Percentiles rank a stretch among this genome's conserved stretches.
phyloP scores from a whole-genome alignment of 1,140 invertebrate genomes.

The Hirudo medicinalis region DNA sequence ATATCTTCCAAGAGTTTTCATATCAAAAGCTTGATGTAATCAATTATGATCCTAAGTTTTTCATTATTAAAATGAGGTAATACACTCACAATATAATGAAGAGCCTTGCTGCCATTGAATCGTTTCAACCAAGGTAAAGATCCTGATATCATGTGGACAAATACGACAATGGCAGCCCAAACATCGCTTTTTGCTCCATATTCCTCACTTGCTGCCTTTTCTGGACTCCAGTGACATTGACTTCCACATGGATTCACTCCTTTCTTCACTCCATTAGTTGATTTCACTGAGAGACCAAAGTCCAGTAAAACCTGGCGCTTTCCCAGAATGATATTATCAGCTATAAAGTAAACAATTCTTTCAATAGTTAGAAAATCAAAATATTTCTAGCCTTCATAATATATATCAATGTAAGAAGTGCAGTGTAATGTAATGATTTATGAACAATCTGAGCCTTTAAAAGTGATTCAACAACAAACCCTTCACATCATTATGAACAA shows the following conservation, averaged over 20 bases:
- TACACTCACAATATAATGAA: conserved; percentile 14
- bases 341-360: background rate
- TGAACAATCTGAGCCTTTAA: no score
- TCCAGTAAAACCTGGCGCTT: conserved; percentile 8
- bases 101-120: background rate
- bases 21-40: no score
- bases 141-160: conserved; percentile 17
- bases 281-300: conserved; percentile 11
- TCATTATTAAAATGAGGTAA: no score
- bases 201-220: conserved; percentile 18
- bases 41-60: no score
- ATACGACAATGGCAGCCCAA: conserved; percentile 16
- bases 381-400: background rate
- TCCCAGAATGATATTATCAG: background rate
- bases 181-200: conserved; percentile 6
- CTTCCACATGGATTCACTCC: background rate
- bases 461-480: background rate
- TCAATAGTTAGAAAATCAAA: background rate
- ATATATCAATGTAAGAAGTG: no score
- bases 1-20: no score
- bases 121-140: background rate
- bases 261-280: background rate
- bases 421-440: no score
- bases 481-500: conserved; percentile 6
- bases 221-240: conserved; percentile 16